These are phyloP conservation scores for Lamellibrachia luymesi DNA, from an alignment of 1,140 invertebrate species.

Conservation along the genomic window DNA sequence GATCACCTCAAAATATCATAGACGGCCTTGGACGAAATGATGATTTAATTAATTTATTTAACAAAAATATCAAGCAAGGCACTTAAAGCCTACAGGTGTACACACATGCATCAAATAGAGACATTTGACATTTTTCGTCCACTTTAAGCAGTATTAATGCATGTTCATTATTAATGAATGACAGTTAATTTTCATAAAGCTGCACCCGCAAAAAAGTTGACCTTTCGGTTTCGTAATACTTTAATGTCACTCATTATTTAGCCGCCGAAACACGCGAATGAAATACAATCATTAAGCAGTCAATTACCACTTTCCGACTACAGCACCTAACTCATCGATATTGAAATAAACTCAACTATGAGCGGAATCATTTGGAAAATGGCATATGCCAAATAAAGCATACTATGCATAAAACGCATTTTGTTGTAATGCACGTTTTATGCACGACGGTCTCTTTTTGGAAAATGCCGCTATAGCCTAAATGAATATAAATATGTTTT, in stretches of 20 bases:
- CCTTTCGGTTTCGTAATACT: not conserved
- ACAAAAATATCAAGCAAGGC: not conserved
- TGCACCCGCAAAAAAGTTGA: not conserved
- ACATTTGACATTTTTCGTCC: not conserved
- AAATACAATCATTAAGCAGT: not conserved
- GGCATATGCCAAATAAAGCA: not conserved
- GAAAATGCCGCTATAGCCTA: not conserved
- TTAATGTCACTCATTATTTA: not conserved
- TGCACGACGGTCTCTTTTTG: not conserved
- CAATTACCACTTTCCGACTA: not conserved
- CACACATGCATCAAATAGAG: not conserved
- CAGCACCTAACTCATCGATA: not conserved
- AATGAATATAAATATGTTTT: not conserved
- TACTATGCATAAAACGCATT: not conserved
- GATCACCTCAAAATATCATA: not conserved
- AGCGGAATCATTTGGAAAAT: not conserved
- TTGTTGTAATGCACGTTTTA: not conserved
- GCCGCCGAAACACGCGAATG: not conserved
- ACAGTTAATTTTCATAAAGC: not conserved
- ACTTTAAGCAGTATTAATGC: not conserved
- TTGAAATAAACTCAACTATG: not conserved
- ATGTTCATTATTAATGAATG: not conserved
- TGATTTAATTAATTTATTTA: not conserved
- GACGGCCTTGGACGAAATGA: not conserved
- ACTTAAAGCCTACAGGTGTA: not conserved